Base-by-base conservation (phyloP, 2,113 vertebrate genomes). In the Oplegnathus fasciatus region DNA sequence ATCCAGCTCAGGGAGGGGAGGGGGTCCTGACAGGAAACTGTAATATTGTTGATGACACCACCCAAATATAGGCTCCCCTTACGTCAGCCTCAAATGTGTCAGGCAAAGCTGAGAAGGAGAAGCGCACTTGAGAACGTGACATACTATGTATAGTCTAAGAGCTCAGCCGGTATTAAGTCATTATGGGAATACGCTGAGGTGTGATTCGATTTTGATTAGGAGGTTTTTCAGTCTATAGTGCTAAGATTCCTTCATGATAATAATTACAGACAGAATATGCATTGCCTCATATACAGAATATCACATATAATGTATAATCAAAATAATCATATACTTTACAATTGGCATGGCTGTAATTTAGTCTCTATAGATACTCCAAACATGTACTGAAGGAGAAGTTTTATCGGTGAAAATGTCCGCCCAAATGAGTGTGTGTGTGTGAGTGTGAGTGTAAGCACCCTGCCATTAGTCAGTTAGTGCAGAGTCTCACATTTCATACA, bases 41-140 rank as follows among this genome's bases (percentile, higher is more conserved):
- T 74, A 46, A 92, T 89, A 85, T 74, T 78, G 86, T 80, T 72
- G 88, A 85, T 83, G 72, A 84, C 78, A 89, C 73, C 70, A 50
- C 32, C 86, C 64, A 85, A 91, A 92, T 89, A 89, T 84, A 91
- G 89, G 69, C 82, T 84, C 54, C 7, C 20, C 32, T 57, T 65
- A 86, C 86, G 81, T 92, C 87, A 93, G 77, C 24, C 62, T 78
- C 52, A 88, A 84, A 89, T 65, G 86, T 85, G 86, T 83, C 90
- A 87, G 75, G 70, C 72, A 73, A 74, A 88, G 86, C 57, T 40
- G 57, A 84, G 85, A 81, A 54, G 20, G 58, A 78, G 64, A 80
- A 50, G 52, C 3, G 10, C 69, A 79, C 61, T 55, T 13, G 86
- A 86, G 83, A 83, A 82, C 6, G 72, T 88, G 81, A 88, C 78